Base-by-base conservation (phyloP, 2,797 vertebrate genomes). In the Gadopsis marmoratus region DNA sequence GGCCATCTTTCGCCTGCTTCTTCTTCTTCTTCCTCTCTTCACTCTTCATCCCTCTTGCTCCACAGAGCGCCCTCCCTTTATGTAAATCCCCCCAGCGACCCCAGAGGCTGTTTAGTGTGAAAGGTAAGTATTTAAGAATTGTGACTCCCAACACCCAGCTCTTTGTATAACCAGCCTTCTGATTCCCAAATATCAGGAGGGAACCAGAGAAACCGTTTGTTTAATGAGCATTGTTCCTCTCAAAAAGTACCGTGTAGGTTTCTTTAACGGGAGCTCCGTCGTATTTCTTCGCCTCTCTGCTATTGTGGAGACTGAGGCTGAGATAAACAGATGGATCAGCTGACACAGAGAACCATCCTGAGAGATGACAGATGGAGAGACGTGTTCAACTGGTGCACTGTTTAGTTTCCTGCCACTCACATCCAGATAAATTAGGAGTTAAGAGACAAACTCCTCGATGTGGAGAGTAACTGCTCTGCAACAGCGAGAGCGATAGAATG, bases 281-380 rank as follows among this genome's bases (percentile, higher is more conserved):
- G 67, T 67, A 54, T 70, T 77, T 79, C 72, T 78, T 79, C 84
- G 76, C 83, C 61, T 77, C 65, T 83, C 66, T 76, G 86, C 81
- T 86, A 65, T 59, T 77, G 79, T 65, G 61, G 76, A 86, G 79
- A 65, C 63, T 39, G 70, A 79, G 69, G 73, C 60, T 37, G 66
- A 73, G 51, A 51, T 61, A 73, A 87, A 84, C 89, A 92, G 91
- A 94, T 89, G 88, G 89, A 93, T 84, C 81, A 79, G 79, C 81
- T 83, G 86, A 88, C 86, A 86, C 45, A 50, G 58, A 76, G 76
- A 87, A 55, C n/a, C 73, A 81, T 86, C 88, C 76, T 79, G 76
- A 81, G 84, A 81, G 83, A 78, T 78, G 83, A 89, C 86, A 93
- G 92, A 90, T 86, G 77, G 91, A 78, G 81, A 72, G 82, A 86